Conservation (phyloP, 2,888 invertebrate genomes). For the Reticulitermes lucifugus region DNA sequence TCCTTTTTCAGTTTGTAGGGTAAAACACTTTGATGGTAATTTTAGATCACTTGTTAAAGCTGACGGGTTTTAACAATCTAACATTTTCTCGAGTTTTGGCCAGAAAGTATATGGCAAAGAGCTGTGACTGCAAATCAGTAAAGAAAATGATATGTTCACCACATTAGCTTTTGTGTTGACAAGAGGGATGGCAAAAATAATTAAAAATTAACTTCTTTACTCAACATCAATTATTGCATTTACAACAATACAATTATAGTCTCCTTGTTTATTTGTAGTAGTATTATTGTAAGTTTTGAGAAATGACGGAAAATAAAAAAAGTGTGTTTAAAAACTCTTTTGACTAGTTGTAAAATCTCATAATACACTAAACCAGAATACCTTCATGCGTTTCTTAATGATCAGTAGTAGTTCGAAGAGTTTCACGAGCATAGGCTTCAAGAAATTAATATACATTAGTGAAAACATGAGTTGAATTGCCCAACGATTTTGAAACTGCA, state of each 20-base stretch:
- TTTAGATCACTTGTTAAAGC: neutral
- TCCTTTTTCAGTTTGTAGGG: neutral
- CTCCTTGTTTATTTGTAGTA: slow-evolving; percentile 53
- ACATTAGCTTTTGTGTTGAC: slow-evolving; percentile 47
- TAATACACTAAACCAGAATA: too few species aligned
- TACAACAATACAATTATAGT: slow-evolving; percentile 49
- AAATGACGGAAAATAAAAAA: slow-evolving; percentile 50
- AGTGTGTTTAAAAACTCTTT: slow-evolving; percentile 32
- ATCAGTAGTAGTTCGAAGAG: too few species aligned
- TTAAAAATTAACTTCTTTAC: slow-evolving; percentile 44
- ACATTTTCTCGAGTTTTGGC: slow-evolving; percentile 11
- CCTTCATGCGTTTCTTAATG: too few species aligned
- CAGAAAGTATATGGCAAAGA: slow-evolving; percentile 33
- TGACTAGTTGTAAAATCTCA: too few species aligned
- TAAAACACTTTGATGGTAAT: neutral
- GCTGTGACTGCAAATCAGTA: slow-evolving; percentile 53
- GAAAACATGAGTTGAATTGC: too few species aligned
- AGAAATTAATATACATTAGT: too few species aligned
- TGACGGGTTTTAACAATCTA: neutral
- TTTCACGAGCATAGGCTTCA: too few species aligned
- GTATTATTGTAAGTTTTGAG: slow-evolving; percentile 54
- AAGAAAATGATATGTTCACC: slow-evolving; percentile 44
- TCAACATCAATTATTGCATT: slow-evolving; percentile 52
- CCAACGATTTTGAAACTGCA: too few species aligned
- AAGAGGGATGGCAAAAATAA: slow-evolving; percentile 51